Conservation (phyloP, 2,113 vertebrate species). For the Chaetops frenatus region DNA sequence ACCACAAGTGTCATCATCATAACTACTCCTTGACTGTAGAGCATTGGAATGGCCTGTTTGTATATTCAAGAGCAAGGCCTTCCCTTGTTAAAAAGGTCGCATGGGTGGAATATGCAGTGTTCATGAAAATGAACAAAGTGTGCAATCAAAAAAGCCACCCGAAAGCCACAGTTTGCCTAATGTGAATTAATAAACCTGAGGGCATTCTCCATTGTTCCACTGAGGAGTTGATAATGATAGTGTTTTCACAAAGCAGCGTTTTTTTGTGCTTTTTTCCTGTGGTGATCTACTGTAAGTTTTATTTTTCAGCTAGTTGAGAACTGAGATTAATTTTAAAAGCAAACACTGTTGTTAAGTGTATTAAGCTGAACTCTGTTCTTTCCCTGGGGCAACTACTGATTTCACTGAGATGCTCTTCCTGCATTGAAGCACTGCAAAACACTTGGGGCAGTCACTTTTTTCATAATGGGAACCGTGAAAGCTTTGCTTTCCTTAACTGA, state of each 20-base stretch:
- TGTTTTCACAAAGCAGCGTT: not conserved
- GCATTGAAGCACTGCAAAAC: not conserved
- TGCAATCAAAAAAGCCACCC: not conserved
- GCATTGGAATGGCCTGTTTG: not conserved
- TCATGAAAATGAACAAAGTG: not conserved
- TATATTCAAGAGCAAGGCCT: not conserved
- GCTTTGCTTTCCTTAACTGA: not conserved
- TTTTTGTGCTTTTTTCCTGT: not conserved
- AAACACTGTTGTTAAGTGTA: not conserved
- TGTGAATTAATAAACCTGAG: not conserved
- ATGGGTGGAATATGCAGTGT: not conserved
- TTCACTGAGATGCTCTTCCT: not conserved
- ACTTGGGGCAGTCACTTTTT: not conserved
- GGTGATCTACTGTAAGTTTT: not conserved
- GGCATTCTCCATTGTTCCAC: not conserved
- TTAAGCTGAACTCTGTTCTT: not conserved
- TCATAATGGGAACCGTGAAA: fast-evolving
- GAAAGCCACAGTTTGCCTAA: not conserved
- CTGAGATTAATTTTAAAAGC: not conserved
- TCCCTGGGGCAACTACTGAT: not conserved
- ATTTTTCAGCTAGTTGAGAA: not conserved
- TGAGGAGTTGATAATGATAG: not conserved
- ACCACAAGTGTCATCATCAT: not conserved
- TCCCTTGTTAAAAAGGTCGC: not conserved
- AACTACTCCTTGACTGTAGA: not conserved